These are phyloP conservation scores for Rhinichthys osculus DNA, from an alignment of 2,797 vertebrate genomes.

Conservation along the genomic window DNA sequence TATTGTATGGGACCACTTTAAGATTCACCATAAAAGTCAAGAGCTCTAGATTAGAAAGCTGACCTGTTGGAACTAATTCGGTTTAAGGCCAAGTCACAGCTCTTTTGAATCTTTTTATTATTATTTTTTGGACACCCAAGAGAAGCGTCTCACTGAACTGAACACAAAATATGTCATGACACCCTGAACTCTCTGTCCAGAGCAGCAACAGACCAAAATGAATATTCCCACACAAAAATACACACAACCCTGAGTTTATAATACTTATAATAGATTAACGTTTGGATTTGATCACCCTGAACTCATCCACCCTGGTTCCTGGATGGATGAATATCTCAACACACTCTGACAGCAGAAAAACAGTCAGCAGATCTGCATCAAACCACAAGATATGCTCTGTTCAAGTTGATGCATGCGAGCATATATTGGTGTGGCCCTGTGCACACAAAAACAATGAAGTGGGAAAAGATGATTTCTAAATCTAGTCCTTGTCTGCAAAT, in stretches of 20 bases:
- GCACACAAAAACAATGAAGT: conserved; percentile 13
- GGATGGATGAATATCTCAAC: conserved; percentile 44
- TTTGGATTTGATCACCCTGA: conserved; percentile 58
- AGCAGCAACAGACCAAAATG: conserved; percentile 15
- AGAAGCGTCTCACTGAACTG: background rate
- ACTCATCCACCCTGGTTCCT: conserved; percentile 54
- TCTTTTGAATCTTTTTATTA: background rate
- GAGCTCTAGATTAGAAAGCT: conserved; percentile 25
- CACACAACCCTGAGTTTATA: conserved; percentile 11
- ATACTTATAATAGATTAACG: conserved; percentile 9
- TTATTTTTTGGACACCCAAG: background rate
- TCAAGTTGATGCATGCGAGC: conserved; percentile 31
- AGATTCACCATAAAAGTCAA: conserved; percentile 18
- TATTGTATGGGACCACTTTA: conserved; percentile 1
- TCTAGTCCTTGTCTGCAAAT: conserved; percentile 21
- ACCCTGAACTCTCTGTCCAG: conserved; percentile 13
- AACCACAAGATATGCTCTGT: conserved; percentile 32
- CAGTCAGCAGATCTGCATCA: conserved; percentile 38
- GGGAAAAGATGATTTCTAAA: conserved; percentile 3
- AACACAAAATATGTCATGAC: conserved; percentile 19
- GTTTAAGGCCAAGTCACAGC: conserved; percentile 1
- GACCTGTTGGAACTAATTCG: conserved; percentile 31
- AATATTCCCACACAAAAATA: conserved; percentile 44
- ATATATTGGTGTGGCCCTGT: conserved; percentile 14
- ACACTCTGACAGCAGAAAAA: conserved; percentile 51